Evolutionary conservation across 2,888 invertebrate genomes (phyloP).

Genomic region (Scrobipalpa atriplicella): DNA sequence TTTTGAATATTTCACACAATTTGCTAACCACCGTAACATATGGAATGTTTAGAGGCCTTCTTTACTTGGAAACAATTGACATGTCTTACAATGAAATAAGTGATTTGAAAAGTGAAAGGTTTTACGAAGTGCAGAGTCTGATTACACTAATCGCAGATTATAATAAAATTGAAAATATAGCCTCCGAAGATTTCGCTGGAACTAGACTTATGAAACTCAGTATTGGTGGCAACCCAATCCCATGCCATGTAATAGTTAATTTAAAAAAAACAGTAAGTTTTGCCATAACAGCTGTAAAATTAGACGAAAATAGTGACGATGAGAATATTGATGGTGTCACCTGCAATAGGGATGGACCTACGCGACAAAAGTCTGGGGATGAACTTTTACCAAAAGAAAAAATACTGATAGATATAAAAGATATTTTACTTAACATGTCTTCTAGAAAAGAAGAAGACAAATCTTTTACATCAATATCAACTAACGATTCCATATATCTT

Average conservation of each 20-base stretch:
- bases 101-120: slow-evolving; percentile 57
- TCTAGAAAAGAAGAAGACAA: slow-evolving; percentile 27
- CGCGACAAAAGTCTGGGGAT: background rate
- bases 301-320: slow-evolving; percentile 41
- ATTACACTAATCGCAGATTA: slow-evolving; percentile 55
- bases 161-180: slow-evolving; percentile 54
- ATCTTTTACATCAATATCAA: slow-evolving; percentile 1
- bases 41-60: slow-evolving; percentile 59
- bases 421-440: slow-evolving; percentile 32
- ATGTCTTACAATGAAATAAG: slow-evolving; percentile 59
- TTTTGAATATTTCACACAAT: slow-evolving; percentile 64
- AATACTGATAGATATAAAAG: background rate
- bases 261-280: slow-evolving; percentile 44
- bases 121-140: slow-evolving; percentile 54
- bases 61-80: slow-evolving; percentile 53
- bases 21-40: slow-evolving; percentile 49
- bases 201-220: slow-evolving; percentile 53
- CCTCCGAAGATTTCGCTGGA: slow-evolving; percentile 51
- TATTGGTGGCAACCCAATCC: slow-evolving; percentile 65
- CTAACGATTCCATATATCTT: slow-evolving; percentile 28
- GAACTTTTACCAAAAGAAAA: background rate
- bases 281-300: slow-evolving; percentile 48
- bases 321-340: slow-evolving; percentile 51
- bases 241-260: slow-evolving; percentile 54
- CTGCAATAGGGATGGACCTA: slow-evolving; percentile 39